phyloP scores from a whole-genome alignment of 2,113 vertebrate species.

The Amphiprion ocellaris region DNA sequence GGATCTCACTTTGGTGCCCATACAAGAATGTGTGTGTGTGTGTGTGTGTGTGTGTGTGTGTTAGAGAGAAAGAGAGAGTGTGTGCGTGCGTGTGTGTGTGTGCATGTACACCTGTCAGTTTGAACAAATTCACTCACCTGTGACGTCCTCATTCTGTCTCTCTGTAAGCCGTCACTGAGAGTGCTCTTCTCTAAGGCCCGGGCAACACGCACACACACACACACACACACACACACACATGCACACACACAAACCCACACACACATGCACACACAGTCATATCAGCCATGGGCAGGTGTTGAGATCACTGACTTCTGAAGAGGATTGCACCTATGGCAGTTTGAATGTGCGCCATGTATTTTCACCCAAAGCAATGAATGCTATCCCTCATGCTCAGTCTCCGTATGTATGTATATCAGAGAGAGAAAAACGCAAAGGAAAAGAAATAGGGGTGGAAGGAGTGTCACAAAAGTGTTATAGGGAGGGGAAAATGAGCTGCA shows the following conservation, averaged over 20 bases:
- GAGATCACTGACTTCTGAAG: constrained; percentile 79
- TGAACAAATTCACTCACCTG: constrained; percentile 79
- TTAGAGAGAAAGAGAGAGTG: constrained; percentile 16
- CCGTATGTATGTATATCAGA: constrained; percentile 8
- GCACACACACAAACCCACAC: constrained; percentile 30
- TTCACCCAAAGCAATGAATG: constrained; percentile 64
- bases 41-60: constrained; percentile 28
- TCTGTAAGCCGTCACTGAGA: constrained; percentile 75
- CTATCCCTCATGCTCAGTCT: constrained; percentile 40
- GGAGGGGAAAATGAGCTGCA: constrained; percentile 20
- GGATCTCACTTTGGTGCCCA: too few relatives aligned
- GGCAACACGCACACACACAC: constrained; percentile 40
- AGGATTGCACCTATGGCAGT: constrained; percentile 73
- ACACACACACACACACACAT: constrained; percentile 13
- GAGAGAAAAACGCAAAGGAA: constrained; percentile 7
- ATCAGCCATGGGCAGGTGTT: constrained; percentile 80
- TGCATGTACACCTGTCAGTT: constrained; percentile 71
- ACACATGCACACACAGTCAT: constrained; percentile 50
- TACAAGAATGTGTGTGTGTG: constrained; percentile 30
- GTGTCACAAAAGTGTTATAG: constrained; percentile 24
- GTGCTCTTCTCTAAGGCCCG: constrained; percentile 64
- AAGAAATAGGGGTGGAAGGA: constrained; percentile 17
- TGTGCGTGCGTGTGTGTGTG: constrained; percentile 22
- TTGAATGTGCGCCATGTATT: constrained; percentile 69
- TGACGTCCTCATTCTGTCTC: constrained; percentile 85